Base-by-base conservation (phyloP, 2,113 vertebrate genomes). In the Mugil cephalus region DNA sequence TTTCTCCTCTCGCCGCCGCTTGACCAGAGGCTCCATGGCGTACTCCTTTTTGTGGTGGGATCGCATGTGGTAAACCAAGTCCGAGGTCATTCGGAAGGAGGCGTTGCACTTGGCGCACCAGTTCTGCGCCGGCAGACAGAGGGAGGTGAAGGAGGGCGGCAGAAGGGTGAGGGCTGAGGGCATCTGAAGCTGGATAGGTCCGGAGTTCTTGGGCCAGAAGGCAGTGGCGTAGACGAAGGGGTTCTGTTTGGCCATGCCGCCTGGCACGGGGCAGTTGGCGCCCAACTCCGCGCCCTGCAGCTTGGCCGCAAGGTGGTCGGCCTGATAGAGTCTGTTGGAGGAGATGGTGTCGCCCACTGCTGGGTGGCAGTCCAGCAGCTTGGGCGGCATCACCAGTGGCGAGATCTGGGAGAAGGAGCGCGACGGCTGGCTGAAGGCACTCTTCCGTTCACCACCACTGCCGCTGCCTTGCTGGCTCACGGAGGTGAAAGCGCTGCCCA, bases 101-200 rank as follows among this genome's bases (percentile, higher is more conserved):
- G 97, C 97, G 82, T 99, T 99, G 92, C 97, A 99, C 88, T 99
- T 99, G 87, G 97, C 97, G 69, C 97, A 99, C 97, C 97, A 99
- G 94, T 99, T 99, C 93, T 99, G 97, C 36, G 97, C 97, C 1
- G 97, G 97, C 84, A 98, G 94, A 79, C 97, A 98, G 61, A 99
- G 95, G 11, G 97, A 98, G 36, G 96, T 97, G 95, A 99, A 98
- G 30, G 97, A 98, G 9, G 97, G 97, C 1, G 97, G 97, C 82
- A 99, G 93, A 60, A 99, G 94, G 6, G 97, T 98, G 51, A 98
- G 96, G 3, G 96, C 96, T 0, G 97, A 97, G 21, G 97, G 96
- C 93, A 99, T 93, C 91, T 96, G 97, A 34, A 99, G 87, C 92
- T 97, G 97, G 61, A 99, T 95, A 15, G 96, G 94, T 6, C 94